Evolutionary conservation across 2,113 vertebrate genomes (phyloP).

Genomic region (Chitala chitala): DNA sequence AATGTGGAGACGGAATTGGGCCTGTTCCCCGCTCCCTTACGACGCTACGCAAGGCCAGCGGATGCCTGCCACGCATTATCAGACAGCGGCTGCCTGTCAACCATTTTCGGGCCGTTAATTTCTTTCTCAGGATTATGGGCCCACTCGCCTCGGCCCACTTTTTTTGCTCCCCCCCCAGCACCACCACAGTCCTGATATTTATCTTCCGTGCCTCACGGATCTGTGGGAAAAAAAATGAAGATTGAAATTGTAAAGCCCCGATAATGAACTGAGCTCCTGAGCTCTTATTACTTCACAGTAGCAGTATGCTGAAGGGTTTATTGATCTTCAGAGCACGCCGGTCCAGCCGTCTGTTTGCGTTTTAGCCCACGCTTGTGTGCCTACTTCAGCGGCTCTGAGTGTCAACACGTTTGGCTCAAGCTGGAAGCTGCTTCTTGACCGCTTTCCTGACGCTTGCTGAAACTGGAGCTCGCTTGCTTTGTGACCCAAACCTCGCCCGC

Average conservation of each 20-base stretch:
- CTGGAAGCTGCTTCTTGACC: background rate
- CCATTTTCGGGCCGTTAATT: background rate
- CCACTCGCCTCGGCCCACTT: background rate
- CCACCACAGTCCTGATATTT: conserved; percentile 7
- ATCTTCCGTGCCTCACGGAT: conserved; percentile 15
- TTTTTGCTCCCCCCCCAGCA: background rate
- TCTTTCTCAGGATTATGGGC: background rate
- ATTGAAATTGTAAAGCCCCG: conserved; percentile 25
- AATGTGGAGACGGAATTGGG: background rate
- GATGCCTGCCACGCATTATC: background rate
- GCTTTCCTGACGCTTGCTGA: no score
- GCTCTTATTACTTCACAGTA: conserved; percentile 2
- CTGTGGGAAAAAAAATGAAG: conserved; percentile 15
- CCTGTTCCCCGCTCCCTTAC: background rate
- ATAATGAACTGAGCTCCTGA: conserved; percentile 14
- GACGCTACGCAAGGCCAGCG: background rate
- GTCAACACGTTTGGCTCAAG: background rate
- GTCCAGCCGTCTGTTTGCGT: conserved; percentile 17
- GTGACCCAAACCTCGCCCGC: background rate
- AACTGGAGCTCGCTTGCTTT: background rate
- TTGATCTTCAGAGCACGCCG: background rate
- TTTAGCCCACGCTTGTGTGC: background rate
- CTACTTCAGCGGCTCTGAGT: background rate
- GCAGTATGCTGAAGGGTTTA: conserved; percentile 1
- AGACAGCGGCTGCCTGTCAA: background rate